A percentile compares a stretch with the other conserved stretches of the same genome.
These are phyloP conservation scores for Hemitrygon akajei DNA, from an alignment of 2,797 vertebrate genomes.

Conservation along the genomic window DNA sequence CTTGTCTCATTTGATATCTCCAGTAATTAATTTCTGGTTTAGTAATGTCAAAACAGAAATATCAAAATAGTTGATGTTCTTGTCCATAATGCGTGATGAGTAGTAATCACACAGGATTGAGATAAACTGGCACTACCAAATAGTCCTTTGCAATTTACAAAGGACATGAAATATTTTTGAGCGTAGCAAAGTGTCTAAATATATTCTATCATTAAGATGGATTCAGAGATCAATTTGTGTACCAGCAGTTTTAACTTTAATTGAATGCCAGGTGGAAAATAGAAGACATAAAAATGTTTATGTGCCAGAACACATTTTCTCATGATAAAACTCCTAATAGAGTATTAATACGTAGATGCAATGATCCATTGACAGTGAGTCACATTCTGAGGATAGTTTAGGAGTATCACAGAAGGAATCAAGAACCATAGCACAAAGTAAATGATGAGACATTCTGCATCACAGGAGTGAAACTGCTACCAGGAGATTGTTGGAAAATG, in stretches of 20 bases:
- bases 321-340: background rate
- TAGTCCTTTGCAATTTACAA: background rate
- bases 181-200: background rate
- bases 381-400: background rate
- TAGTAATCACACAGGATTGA: background rate
- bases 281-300: background rate
- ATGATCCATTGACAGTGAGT: background rate
- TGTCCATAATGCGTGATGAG: background rate
- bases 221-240: background rate
- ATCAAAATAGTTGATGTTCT: background rate
- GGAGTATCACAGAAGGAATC: background rate
- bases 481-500: background rate
- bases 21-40: background rate
- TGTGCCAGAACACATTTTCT: background rate
- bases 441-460: background rate
- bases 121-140: background rate
- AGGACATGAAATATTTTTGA: background rate
- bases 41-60: background rate
- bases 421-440: background rate
- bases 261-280: background rate
- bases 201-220: background rate
- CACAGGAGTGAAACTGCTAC: background rate
- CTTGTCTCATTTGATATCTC: background rate
- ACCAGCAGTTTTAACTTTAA: background rate
- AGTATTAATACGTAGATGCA: background rate